phyloP scores from a whole-genome alignment of 1,140 invertebrate genomes.

The Riptortus pedestris region DNA sequence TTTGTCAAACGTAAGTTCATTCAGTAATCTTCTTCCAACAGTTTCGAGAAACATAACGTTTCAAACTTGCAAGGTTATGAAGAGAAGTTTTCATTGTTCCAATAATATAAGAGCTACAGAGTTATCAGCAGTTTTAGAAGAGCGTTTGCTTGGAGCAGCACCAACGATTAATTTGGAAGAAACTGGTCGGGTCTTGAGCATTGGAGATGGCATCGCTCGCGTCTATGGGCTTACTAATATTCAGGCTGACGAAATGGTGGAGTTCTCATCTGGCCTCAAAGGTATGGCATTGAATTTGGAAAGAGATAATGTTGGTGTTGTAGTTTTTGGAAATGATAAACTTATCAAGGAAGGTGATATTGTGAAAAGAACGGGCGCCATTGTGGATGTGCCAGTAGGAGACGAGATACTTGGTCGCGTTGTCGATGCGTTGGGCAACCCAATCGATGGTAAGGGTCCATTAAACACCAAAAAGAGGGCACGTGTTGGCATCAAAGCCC shows the following conservation, averaged over 20 bases:
- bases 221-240: constrained; percentile 99
- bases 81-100: too few relatives aligned
- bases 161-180: constrained; percentile 81
- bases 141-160: constrained; percentile 88
- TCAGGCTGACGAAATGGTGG: constrained; percentile 99
- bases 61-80: too few relatives aligned
- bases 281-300: constrained; percentile 99
- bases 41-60: too few relatives aligned
- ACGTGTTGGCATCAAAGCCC: constrained; percentile 97
- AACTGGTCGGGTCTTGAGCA: constrained; percentile 95
- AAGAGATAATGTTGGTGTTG: constrained; percentile 99
- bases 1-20: too few relatives aligned
- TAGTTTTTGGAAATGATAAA: constrained; percentile 99
- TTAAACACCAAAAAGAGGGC: constrained; percentile 57
- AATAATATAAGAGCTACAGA: constrained; percentile 48
- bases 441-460: constrained; percentile 92
- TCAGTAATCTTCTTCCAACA: too few relatives aligned
- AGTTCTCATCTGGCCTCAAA: constrained; percentile 99
- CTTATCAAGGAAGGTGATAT: constrained; percentile 98
- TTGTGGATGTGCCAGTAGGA: constrained; percentile 98
- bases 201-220: constrained; percentile 99
- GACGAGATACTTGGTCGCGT: constrained; percentile 91
- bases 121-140: constrained; percentile 91
- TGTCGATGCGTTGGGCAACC: constrained; percentile 87
- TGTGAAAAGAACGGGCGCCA: constrained; percentile 98